Base-by-base conservation (phyloP, 2,113 vertebrate genomes). In the Nannospalax galili region DNA sequence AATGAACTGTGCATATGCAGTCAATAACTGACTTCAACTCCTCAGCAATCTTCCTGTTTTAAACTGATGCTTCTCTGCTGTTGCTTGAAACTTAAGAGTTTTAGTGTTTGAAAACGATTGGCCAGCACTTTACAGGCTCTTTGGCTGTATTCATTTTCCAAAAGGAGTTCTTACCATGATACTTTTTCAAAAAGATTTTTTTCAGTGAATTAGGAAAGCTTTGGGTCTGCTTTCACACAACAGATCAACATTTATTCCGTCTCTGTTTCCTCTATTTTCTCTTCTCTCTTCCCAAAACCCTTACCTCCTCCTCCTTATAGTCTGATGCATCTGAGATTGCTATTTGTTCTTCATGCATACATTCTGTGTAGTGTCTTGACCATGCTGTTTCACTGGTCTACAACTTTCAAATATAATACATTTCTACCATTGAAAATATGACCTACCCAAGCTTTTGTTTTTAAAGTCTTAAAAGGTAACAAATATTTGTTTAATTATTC, bases 71-170 rank as follows among this genome's bases (percentile, higher is more conserved):
- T 60, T 72, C 62, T 20, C 20, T 0, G 3, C 56, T 84, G 42
- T 8, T 79, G 22, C 37, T 75, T 92, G 30, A 85, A 90, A 42
- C 40, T 91, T 92, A 65, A 72, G 79, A 77, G 73, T 84, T 92
- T 22, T 15, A 22, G 64, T 91, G 14, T 56, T 84, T 78, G 28
- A 78, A 89, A 69, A 62, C 48, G 40, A 91, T 64, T 70, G 30
- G 37, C 35, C 48, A 56, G 28, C 77, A 77, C 92, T 67, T 73
- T 40, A 26, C 8, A 62, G 26, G n/a, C 42, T 65, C 4, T 28
- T 84, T 26, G 82, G 6, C 35, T 42, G 20, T 45, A 89, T 65
- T 88, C 70, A 74, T 91, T 73, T 94, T 78, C 74, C 69, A 82
- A 37, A 40, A 64, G 42, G 37, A 2, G 30, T 52, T 52, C 48